Percentiles rank a stretch among this genome's conserved stretches.
These are phyloP conservation scores for Phaethon lepturus DNA, from an alignment of 2,113 vertebrate genomes.

Conservation along the genomic window DNA sequence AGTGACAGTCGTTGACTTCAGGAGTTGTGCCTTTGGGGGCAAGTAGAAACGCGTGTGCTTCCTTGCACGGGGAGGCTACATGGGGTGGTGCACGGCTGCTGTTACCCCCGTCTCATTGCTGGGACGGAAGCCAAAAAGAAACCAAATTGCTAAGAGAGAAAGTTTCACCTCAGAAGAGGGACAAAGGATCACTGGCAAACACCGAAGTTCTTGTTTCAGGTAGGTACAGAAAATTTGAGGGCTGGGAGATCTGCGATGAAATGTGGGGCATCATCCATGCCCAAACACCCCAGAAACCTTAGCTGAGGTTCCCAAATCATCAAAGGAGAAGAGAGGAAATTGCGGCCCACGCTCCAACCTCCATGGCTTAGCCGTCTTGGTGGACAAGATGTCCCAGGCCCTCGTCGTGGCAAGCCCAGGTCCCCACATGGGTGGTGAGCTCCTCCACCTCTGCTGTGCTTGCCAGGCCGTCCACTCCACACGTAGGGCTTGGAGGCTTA, in stretches of 20 bases:
- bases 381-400: neutral
- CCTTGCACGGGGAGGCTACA: neutral
- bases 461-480: neutral
- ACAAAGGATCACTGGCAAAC: neutral
- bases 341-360: neutral
- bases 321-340: neutral
- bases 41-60: neutral
- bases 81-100: accelerated
- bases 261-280: neutral
- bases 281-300: neutral
- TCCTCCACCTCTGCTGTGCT: accelerated
- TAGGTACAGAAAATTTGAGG: neutral
- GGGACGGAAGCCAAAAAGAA: neutral
- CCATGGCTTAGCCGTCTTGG: neutral
- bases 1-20: neutral
- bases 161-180: neutral
- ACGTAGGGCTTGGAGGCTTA: neutral
- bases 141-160: neutral
- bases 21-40: neutral
- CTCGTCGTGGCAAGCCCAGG: accelerated
- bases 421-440: neutral
- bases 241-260: neutral
- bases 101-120: neutral
- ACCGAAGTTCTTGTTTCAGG: neutral
- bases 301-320: neutral